A percentile compares a stretch with the other conserved stretches of the same genome.
Evolutionary conservation across 2,797 vertebrate genomes (phyloP).

Genomic region (Enteromius afrohamiltoni): DNA sequence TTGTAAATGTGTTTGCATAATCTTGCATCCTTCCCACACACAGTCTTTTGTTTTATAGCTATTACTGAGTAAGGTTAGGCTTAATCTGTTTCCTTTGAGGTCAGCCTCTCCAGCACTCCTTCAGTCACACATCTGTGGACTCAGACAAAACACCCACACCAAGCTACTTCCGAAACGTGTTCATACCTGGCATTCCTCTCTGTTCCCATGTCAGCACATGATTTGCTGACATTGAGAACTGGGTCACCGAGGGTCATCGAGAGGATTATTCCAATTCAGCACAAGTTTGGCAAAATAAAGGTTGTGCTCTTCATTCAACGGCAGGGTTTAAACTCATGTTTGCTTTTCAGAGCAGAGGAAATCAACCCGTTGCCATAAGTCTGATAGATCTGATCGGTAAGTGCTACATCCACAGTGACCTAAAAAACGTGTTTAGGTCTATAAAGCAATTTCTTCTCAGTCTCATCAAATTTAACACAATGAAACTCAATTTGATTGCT

Average conservation of each 20-base stretch:
- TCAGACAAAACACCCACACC: slow-evolving; percentile 60
- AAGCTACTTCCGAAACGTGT: slow-evolving; percentile 51
- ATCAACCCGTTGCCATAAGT: slow-evolving; percentile 1
- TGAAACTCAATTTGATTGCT: slow-evolving; percentile 4
- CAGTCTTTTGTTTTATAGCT: background rate
- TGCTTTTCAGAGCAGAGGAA: slow-evolving; percentile 36
- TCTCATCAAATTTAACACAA: background rate
- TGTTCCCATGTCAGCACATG: slow-evolving; percentile 54
- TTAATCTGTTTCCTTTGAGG: slow-evolving; percentile 42
- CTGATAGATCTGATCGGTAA: slow-evolving; percentile 10
- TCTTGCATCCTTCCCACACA: background rate
- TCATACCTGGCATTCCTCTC: slow-evolving; percentile 61
- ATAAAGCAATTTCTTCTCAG: slow-evolving; percentile 3
- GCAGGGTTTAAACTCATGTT: slow-evolving; percentile 32
- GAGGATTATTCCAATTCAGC: slow-evolving; percentile 54
- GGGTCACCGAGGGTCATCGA: slow-evolving; percentile 54
- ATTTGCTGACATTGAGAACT: slow-evolving; percentile 49
- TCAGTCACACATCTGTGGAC: slow-evolving; percentile 60
- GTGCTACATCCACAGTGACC: background rate
- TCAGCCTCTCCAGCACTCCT: slow-evolving; percentile 27
- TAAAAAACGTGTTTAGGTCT: background rate
- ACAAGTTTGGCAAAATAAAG: slow-evolving; percentile 40
- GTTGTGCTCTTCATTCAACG: slow-evolving; percentile 37
- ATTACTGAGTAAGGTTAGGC: slow-evolving; percentile 21
- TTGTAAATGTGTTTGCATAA: background rate